These are phyloP conservation scores for Cephonodes hylas DNA, from an alignment of 2,888 invertebrate species.

Conservation along the genomic window DNA sequence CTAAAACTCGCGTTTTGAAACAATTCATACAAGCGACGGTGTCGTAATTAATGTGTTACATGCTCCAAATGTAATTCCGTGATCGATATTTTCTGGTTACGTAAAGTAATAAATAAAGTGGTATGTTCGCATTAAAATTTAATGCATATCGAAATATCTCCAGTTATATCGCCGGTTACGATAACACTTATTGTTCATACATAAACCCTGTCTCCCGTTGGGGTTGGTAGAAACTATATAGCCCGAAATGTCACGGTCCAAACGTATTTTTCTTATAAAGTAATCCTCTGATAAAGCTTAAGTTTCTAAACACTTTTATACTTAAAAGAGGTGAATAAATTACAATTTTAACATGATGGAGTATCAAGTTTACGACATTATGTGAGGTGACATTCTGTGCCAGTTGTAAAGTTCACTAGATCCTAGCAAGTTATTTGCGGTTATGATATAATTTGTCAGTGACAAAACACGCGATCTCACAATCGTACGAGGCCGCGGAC, in stretches of 20 bases:
- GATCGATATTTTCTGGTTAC: conserved; percentile 34
- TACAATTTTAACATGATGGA: neutral
- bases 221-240: no score
- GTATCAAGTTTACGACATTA: neutral
- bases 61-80: conserved; percentile 31
- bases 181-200: neutral
- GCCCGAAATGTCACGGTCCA: no score
- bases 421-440: neutral
- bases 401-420: neutral
- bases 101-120: conserved; percentile 25
- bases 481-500: neutral
- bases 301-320: neutral
- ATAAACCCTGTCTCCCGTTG: no score
- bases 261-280: no score
- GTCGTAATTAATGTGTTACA: conserved; percentile 32
- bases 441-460: neutral
- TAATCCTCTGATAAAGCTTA: neutral
- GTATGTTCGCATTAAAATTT: conserved; percentile 13
- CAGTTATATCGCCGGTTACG: neutral
- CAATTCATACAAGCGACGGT: conserved; percentile 32
- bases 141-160: conserved; percentile 3
- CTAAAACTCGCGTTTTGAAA: conserved; percentile 44
- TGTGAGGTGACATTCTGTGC: neutral
- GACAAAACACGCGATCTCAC: neutral
- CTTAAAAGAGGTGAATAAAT: neutral